A percentile compares a stretch with the other conserved stretches of the same genome.
Evolutionary conservation across 2,113 vertebrate genomes (phyloP).

Genomic region (Litocranius walleri): DNA sequence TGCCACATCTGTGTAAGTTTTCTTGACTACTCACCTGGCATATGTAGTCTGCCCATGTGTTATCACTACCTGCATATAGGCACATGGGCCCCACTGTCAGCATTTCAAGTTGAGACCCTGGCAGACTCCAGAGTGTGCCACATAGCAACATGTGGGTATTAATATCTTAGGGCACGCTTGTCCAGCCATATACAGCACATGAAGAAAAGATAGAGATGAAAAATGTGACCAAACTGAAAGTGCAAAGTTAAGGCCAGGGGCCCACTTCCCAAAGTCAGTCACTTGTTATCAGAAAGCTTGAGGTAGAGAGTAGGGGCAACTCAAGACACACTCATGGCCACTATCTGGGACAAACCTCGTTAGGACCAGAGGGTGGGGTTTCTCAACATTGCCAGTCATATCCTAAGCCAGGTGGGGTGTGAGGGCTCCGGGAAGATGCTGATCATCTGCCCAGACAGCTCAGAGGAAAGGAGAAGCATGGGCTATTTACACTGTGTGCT

Average conservation of each 20-base stretch:
- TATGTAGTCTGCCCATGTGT: neutral
- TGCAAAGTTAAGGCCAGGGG: neutral
- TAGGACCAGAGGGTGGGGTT: neutral
- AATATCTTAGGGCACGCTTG: neutral
- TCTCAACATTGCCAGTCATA: neutral
- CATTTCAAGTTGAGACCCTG: neutral
- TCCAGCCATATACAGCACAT: neutral
- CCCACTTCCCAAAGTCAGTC: neutral
- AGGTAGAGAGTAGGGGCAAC: neutral
- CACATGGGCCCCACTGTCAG: neutral
- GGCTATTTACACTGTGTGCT: neutral
- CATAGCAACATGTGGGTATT: rapidly evolving
- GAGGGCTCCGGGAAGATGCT: neutral
- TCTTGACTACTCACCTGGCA: neutral
- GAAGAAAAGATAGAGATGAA: neutral
- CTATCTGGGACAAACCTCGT: rapidly evolving
- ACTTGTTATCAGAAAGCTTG: neutral
- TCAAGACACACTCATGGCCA: neutral
- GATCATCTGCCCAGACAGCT: neutral
- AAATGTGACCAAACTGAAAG: neutral
- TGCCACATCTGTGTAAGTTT: neutral
- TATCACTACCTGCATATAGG: neutral
- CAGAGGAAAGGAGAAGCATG: neutral
- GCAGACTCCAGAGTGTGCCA: neutral
- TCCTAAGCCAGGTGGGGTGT: neutral